Conservation (phyloP, 2,797 vertebrate species). For the Linurgus olivaceus region DNA sequence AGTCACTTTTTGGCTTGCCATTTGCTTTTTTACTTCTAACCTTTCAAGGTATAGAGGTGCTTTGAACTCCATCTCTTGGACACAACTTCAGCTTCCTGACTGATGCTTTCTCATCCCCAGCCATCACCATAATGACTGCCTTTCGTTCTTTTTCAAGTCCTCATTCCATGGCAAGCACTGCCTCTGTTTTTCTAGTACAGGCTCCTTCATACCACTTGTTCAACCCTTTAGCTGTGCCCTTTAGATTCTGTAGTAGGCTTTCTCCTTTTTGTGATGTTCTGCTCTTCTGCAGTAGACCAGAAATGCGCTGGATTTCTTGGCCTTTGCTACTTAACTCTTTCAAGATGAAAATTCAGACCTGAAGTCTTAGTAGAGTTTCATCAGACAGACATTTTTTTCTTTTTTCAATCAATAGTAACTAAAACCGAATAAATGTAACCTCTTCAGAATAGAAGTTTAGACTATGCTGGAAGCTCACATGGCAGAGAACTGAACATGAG, state of each 20-base stretch:
- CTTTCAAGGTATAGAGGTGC: neutral
- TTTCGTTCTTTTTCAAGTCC: neutral
- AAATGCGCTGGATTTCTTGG: neutral
- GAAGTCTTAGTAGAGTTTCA: neutral
- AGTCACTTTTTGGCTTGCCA: neutral
- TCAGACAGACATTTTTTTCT: neutral
- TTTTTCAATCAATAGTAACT: neutral
- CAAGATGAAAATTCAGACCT: neutral
- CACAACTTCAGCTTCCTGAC: neutral
- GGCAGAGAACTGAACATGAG: neutral
- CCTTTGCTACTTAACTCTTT: neutral
- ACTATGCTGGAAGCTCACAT: neutral
- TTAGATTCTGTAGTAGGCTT: neutral
- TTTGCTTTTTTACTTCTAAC: neutral
- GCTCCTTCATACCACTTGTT: neutral
- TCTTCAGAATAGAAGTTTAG: neutral
- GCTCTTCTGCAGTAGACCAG: neutral
- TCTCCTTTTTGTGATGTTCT: neutral
- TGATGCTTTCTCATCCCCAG: neutral
- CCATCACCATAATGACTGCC: neutral
- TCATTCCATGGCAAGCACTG: neutral
- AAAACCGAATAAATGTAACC: neutral
- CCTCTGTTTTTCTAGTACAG: neutral
- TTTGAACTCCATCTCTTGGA: neutral
- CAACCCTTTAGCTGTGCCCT: neutral